These are phyloP conservation scores for Pelobates cultripes DNA, from an alignment of 2,797 vertebrate genomes.

Conservation along the genomic window DNA sequence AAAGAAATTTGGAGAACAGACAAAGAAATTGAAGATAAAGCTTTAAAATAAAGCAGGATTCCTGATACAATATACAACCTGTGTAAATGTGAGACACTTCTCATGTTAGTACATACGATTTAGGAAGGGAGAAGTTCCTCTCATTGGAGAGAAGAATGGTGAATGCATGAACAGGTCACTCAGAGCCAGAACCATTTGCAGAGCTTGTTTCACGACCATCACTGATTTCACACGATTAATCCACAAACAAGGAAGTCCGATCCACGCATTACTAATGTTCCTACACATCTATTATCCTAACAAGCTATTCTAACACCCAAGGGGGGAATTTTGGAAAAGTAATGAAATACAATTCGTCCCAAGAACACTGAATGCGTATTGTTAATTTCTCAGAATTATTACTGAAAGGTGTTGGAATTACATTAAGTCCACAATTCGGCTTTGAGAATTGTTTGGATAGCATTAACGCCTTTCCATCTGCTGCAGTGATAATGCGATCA, in stretches of 20 bases:
- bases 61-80: too few species aligned
- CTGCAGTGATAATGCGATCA: background rate
- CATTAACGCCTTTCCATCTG: constrained; percentile 17
- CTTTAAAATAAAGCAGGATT: too few species aligned
- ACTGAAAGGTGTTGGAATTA: constrained; percentile 13
- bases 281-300: constrained; percentile 1
- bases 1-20: too few species aligned
- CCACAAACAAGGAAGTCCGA: background rate
- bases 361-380: background rate
- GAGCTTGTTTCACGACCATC: too few species aligned
- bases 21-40: too few species aligned
- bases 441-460: constrained; percentile 1
- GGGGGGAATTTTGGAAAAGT: constrained; percentile 17
- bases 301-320: background rate
- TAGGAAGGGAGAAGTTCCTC: too few species aligned
- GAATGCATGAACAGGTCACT: too few species aligned
- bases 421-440: background rate
- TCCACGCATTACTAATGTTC: constrained; percentile 6
- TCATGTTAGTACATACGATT: too few species aligned
- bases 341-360: constrained; percentile 9
- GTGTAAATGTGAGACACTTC: too few species aligned
- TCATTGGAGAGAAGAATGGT: too few species aligned
- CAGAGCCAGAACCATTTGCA: background rate
- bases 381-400: constrained; percentile 24
- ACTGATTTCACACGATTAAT: too few species aligned